Evolutionary conservation across 2,113 vertebrate species (phyloP).

Genomic region (Stigmatopora nigra): DNA sequence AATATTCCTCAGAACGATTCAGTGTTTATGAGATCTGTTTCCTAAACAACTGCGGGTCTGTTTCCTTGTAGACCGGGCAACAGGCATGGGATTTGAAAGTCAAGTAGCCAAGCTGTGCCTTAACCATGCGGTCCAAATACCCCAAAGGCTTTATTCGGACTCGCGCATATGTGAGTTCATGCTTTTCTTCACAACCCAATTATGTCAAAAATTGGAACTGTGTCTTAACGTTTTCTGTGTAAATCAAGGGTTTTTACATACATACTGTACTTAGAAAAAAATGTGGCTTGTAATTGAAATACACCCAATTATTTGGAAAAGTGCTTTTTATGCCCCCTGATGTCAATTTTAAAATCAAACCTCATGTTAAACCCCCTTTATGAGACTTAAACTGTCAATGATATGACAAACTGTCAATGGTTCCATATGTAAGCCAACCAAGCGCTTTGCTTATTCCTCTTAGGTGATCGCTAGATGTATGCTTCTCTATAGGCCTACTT

Average conservation of each 20-base stretch:
- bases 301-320: conserved; percentile 29
- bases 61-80: not conserved
- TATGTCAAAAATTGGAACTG: not conserved
- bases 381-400: conserved; percentile 17
- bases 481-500: conserved; percentile 45
- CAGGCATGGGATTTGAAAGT: too few relatives aligned
- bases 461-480: conserved; percentile 61
- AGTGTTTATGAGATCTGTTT: not conserved
- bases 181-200: not conserved
- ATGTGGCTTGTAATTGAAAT: conserved; percentile 32
- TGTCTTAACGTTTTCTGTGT: not conserved
- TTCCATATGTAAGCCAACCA: conserved; percentile 60
- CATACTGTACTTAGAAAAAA: too few relatives aligned
- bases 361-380: conserved; percentile 57
- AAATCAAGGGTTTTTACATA: conserved; percentile 38
- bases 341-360: conserved; percentile 46
- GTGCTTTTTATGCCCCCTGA: conserved; percentile 34
- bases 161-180: not conserved
- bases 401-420: conserved; percentile 30
- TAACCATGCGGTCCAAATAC: not conserved
- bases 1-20: not conserved
- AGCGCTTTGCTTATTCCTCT: conserved; percentile 49
- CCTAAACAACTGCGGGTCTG: not conserved
- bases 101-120: too few relatives aligned
- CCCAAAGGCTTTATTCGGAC: not conserved